Evolutionary conservation across 2,113 vertebrate genomes (phyloP).

Genomic region (Hypanus sabinus): DNA sequence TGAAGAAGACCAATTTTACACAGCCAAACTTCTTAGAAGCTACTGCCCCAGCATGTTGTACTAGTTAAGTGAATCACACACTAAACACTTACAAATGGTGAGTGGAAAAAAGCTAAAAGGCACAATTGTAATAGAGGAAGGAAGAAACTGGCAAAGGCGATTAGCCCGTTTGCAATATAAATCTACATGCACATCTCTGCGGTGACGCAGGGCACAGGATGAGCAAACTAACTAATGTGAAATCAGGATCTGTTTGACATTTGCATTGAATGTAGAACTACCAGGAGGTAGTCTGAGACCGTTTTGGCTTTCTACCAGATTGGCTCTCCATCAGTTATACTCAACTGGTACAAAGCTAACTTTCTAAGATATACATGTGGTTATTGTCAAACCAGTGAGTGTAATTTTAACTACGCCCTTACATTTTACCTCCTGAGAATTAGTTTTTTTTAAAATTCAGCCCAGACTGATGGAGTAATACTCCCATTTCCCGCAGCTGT

Average conservation of each 20-base stretch:
- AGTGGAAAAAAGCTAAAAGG: neutral
- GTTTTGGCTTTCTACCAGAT: neutral
- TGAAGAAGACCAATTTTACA: neutral
- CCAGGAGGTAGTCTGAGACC: neutral
- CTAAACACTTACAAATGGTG: neutral
- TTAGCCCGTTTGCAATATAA: neutral
- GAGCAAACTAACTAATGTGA: neutral
- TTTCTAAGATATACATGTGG: neutral
- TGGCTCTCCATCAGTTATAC: neutral
- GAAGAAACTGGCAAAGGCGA: neutral
- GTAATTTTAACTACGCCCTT: conserved; percentile 32
- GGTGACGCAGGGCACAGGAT: neutral
- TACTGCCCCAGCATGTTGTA: neutral
- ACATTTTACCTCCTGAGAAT: conserved; percentile 9
- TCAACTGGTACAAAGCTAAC: conserved; percentile 18
- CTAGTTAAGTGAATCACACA: neutral
- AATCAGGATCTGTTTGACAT: neutral
- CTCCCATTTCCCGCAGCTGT: neutral
- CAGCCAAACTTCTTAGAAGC: neutral
- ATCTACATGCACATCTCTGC: neutral
- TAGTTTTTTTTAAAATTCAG: neutral
- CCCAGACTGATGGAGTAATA: conserved; percentile 22
- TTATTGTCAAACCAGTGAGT: conserved; percentile 15
- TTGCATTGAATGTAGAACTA: neutral
- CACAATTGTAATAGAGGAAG: neutral